A percentile compares a stretch with the other conserved stretches of the same genome.
phyloP scores from a whole-genome alignment of 2,113 vertebrate species.

The Megaceryle maxima region DNA sequence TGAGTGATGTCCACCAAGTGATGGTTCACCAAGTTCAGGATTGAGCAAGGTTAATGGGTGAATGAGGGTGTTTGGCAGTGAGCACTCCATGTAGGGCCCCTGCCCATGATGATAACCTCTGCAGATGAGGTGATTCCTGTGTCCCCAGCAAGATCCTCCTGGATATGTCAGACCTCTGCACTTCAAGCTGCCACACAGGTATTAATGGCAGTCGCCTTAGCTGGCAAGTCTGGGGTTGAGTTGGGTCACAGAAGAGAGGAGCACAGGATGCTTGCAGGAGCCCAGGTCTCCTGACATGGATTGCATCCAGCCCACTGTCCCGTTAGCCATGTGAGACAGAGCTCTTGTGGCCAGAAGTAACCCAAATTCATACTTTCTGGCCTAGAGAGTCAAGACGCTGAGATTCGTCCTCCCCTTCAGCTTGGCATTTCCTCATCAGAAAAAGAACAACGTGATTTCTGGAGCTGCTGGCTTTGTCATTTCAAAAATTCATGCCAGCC shows the following conservation, averaged over 20 bases:
- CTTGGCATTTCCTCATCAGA: neutral
- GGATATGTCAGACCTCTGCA: neutral
- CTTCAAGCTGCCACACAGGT: neutral
- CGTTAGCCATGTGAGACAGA: rapidly evolving
- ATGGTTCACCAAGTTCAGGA: neutral
- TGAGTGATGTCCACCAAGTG: neutral
- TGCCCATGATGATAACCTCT: neutral
- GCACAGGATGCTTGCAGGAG: neutral
- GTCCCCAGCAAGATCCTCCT: neutral
- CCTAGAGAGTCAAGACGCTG: neutral
- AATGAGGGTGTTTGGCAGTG: neutral
- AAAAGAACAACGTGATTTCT: neutral
- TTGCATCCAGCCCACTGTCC: neutral
- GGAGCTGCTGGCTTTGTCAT: neutral
- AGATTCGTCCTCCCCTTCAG: neutral
- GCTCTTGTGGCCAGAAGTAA: neutral
- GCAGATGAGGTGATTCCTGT: neutral
- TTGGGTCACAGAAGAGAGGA: neutral
- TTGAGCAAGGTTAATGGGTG: neutral
- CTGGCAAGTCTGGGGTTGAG: neutral
- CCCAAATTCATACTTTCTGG: neutral
- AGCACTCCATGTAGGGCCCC: neutral
- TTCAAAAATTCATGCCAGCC: neutral
- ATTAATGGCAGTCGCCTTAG: neutral
- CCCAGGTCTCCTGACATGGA: rapidly evolving